phyloP scores from a whole-genome alignment of 2,113 vertebrate genomes.

The Polypterus bichir region DNA sequence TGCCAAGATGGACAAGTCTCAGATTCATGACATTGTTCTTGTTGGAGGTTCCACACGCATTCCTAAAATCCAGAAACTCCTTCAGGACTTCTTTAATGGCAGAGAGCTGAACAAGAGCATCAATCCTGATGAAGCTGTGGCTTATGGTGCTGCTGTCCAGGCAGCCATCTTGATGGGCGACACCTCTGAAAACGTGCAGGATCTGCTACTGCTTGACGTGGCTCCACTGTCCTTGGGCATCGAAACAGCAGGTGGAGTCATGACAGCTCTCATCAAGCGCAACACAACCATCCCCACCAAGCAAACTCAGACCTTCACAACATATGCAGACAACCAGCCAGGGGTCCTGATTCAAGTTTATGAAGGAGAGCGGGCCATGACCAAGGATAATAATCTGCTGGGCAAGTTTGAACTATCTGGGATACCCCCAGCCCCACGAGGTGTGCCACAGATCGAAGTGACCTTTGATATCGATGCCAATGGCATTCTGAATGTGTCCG shows the following conservation, averaged over 20 bases:
- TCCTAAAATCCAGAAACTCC: conserved; percentile 22
- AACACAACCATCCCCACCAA: conserved; percentile 71
- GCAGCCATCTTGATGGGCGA: conserved; percentile 23
- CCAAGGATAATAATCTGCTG: conserved; percentile 20
- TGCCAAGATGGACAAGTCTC: conserved; percentile 22
- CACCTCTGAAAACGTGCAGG: conserved; percentile 21
- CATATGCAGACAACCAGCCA: conserved; percentile 65
- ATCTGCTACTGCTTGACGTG: conserved; percentile 19
- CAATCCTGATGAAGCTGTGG: conserved; percentile 21
- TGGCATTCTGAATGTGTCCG: conserved; percentile 16
- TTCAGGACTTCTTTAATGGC: conserved; percentile 25
- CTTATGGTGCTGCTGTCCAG: conserved; percentile 24
- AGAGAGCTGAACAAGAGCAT: conserved; percentile 23
- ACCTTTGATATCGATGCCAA: conserved; percentile 20
- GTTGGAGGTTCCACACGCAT: conserved; percentile 22
- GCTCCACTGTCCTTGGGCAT: conserved; percentile 15
- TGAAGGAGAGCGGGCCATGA: conserved; percentile 15
- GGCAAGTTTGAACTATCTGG: conserved; percentile 18
- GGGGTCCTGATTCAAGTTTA: conserved; percentile 10
- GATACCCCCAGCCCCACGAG: conserved; percentile 14
- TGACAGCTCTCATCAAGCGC: conserved; percentile 64
- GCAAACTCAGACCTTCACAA: conserved; percentile 69
- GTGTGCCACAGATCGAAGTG: conserved; percentile 18
- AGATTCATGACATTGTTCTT: conserved; percentile 22
- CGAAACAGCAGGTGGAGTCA: conserved; percentile 57